Conservation (phyloP, 2,113 vertebrate species). For the Chamaea fasciata region DNA sequence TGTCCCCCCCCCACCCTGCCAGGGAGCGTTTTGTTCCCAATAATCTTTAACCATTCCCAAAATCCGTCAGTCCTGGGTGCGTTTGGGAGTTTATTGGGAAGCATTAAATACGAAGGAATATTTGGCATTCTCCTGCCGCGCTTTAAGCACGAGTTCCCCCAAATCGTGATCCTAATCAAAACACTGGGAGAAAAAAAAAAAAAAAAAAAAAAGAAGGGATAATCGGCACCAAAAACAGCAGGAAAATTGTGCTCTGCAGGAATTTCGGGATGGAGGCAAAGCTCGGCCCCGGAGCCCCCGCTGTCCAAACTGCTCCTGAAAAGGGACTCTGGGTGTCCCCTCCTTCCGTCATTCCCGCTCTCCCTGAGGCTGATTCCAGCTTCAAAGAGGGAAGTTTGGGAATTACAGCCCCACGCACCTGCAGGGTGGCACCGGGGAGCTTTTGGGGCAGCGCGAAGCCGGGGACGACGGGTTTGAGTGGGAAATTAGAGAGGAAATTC, state of each 20-base stretch:
- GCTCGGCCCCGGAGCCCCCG: background rate
- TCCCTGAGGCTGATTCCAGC: background rate
- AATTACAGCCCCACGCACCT: background rate
- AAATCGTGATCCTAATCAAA: background rate
- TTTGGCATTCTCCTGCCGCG: background rate
- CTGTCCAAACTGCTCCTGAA: background rate
- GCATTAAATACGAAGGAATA: fast-evolving
- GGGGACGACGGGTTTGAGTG: fast-evolving
- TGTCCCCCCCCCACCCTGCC: background rate
- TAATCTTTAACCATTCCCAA: fast-evolving
- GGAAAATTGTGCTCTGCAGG: background rate
- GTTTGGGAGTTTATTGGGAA: fast-evolving
- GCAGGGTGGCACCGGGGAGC: background rate
- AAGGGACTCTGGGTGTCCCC: background rate
- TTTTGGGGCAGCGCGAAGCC: background rate
- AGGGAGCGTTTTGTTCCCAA: background rate
- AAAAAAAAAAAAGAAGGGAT: background rate
- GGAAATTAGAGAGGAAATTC: background rate
- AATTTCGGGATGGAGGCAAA: background rate
- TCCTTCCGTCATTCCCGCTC: background rate
- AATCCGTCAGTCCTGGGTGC: fast-evolving
- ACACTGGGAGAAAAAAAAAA: fast-evolving
- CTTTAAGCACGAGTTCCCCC: background rate
- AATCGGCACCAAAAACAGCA: background rate
- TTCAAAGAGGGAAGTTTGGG: background rate